Conservation (phyloP, 2,113 vertebrate genomes). For the Turdus rufiventris region DNA sequence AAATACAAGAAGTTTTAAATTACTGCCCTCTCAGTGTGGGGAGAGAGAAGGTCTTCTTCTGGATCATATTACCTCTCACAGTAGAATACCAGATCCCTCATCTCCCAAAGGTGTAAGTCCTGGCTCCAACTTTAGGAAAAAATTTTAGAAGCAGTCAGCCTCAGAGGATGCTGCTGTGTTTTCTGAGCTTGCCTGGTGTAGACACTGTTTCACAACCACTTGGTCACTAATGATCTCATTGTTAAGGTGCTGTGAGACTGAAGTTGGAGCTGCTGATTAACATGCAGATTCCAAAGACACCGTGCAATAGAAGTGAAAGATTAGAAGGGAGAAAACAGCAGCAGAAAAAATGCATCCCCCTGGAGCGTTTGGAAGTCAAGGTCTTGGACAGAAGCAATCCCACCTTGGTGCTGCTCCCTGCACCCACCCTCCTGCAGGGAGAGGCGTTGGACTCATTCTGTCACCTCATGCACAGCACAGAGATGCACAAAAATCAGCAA, state of each 20-base stretch:
- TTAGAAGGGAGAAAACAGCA: not conserved
- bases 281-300: not conserved
- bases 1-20: not conserved
- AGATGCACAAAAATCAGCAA: not conserved
- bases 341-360: not conserved
- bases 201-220: not conserved
- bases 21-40: not conserved
- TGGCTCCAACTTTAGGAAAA: not conserved
- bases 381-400: not conserved
- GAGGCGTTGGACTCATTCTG: not conserved
- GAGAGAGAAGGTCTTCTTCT: conserved; percentile 3
- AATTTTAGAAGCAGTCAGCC: not conserved
- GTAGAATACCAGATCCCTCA: not conserved
- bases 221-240: not conserved
- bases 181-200: not conserved
- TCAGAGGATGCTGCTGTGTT: not conserved
- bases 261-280: not conserved
- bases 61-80: not conserved
- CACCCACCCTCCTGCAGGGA: not conserved
- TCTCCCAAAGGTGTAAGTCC: not conserved
- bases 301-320: rapidly evolving
- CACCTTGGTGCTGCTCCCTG: not conserved
- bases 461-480: not conserved
- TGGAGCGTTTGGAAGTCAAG: not conserved
- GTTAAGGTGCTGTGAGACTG: not conserved